Base-by-base conservation (phyloP, 1,140 invertebrate genomes). In the Anoplolepis gracilipes region DNA sequence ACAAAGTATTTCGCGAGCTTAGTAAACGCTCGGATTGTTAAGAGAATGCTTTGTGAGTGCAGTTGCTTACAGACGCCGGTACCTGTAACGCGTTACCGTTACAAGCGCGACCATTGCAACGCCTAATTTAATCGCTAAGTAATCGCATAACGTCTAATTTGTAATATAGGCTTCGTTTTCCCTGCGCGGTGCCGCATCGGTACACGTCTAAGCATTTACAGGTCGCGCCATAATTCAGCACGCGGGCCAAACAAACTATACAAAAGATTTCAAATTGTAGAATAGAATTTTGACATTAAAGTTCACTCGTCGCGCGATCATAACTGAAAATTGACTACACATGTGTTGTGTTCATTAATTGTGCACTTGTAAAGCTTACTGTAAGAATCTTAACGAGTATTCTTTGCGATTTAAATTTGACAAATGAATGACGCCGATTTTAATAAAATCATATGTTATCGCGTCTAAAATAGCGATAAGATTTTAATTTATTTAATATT, bases 111-210 rank as follows among this genome's bases (percentile, higher is more conserved):
- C 53, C 57, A 69, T 88, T 88, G 70, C 73, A 75, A 69, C 75
- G 67, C 59, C 82, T 88, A 88, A 88, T 88, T 88, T 88, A 88
- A 88, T 88, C 86, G 82, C 82, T 85, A 88, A 87, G 86, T 88
- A 88, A 88, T 88, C 85, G 67, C 87, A 78, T 88, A 88, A 88
- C 79, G 79, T 88, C 86, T 75, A 88, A 88, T 88, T 88, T 88
- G 87, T 88, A 88, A 88, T 88, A 75, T 88, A 88, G 86, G 69
- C 86, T 85, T 86, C 82, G 81, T 62, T 85, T 67, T 87, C 87
- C 81, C 86, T n/a, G n/a, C n/a, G n/a, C n/a, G n/a, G n/a, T n/a
- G n/a, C n/a, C n/a, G n/a, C n/a, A 79, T 75, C 73, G 33, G 53
- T 28, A 82, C 75, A 70, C 75, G 55, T 75, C 82, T 88, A 85